Conservation (phyloP, 1,140 invertebrate species). For the Euschistus heros region DNA sequence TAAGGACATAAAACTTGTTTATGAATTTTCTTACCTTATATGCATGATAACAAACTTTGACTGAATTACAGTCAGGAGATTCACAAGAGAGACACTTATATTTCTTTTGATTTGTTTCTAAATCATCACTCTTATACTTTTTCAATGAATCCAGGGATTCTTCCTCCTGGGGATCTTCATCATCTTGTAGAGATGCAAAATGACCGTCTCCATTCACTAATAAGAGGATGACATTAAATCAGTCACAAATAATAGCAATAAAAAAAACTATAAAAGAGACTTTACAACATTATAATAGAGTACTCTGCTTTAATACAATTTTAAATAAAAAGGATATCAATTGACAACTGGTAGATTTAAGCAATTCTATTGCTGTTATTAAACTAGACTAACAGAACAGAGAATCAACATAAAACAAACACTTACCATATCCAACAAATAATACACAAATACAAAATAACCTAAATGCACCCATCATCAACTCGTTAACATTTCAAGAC, state of each 20-base stretch:
- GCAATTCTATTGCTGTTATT: too few relatives aligned
- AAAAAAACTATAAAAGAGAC: background rate
- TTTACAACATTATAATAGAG: background rate
- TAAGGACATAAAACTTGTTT: too few relatives aligned
- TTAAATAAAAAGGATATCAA: background rate
- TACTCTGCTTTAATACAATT: background rate
- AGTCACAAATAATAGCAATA: background rate
- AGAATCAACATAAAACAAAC: background rate
- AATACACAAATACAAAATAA: conserved; percentile 9
- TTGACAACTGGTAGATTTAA: background rate
- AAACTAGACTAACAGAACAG: background rate
- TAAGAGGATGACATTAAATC: background rate
- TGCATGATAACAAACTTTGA: conserved; percentile 31
- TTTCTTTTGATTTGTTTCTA: conserved; percentile 12
- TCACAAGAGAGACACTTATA: conserved; percentile 34
- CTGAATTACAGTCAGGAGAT: conserved; percentile 31
- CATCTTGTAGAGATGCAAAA: background rate
- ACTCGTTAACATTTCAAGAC: background rate
- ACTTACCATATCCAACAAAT: background rate
- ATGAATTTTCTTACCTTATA: conserved; percentile 18
- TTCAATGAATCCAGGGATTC: background rate
- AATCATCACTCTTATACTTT: background rate
- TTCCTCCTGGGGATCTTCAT: background rate
- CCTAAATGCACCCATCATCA: background rate
- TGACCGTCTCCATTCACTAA: background rate